Evolutionary conservation across 2,113 vertebrate species (phyloP).

Genomic region (Astur gentilis): DNA sequence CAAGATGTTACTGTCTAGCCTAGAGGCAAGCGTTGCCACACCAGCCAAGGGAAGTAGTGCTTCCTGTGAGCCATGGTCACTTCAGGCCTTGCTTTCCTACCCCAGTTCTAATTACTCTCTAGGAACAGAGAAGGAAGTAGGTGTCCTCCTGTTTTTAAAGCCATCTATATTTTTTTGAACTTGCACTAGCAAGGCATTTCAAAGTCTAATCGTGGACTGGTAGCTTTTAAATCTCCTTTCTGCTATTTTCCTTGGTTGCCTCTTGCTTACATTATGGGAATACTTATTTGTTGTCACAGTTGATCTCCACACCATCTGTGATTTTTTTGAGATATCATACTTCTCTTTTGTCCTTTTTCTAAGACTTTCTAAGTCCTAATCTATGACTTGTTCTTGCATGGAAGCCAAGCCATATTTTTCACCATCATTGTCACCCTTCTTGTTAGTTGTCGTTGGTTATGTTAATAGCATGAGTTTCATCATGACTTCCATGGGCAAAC

Average conservation of each 20-base stretch:
- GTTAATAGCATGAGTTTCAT: neutral
- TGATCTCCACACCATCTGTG: neutral
- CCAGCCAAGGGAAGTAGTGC: too few species aligned
- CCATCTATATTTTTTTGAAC: neutral
- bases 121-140: neutral
- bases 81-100: neutral
- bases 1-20: neutral
- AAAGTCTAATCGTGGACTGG: neutral
- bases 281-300: neutral
- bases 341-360: neutral
- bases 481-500: neutral
- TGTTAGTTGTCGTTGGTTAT: neutral
- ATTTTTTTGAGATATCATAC: neutral
- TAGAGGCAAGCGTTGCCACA: neutral
- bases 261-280: neutral
- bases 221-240: neutral
- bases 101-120: neutral
- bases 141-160: neutral
- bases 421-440: neutral
- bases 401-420: neutral
- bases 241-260: neutral
- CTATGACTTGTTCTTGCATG: neutral
- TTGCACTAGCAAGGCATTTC: neutral
- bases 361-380: neutral
- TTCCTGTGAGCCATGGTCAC: neutral